Conservation (phyloP, 2,888 invertebrate species). For the Acrocera orbiculus region DNA sequence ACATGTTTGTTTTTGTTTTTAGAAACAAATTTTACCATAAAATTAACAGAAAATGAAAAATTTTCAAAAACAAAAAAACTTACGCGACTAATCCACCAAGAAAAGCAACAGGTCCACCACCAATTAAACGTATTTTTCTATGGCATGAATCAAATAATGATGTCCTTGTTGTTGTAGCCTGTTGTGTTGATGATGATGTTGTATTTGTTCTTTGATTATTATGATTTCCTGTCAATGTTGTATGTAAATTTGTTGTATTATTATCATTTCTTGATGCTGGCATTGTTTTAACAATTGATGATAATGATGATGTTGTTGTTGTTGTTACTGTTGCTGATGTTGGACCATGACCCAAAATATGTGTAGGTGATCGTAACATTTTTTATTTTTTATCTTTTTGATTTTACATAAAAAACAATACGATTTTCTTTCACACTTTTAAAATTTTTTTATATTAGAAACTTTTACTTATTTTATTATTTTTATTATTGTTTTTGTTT, state of each 20-base stretch:
- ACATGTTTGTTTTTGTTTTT: too few species aligned
- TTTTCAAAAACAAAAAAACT: constrained; percentile 26
- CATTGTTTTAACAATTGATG: not conserved
- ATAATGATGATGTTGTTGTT: constrained; percentile 9
- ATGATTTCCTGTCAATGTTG: too few species aligned
- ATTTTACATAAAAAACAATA: not conserved
- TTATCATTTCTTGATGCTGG: not conserved
- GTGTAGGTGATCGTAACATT: constrained; percentile 36
- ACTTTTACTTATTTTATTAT: too few species aligned
- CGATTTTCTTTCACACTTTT: too few species aligned
- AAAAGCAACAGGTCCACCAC: constrained; percentile 46
- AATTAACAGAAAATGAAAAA: not conserved
- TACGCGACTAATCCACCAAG: constrained; percentile 54
- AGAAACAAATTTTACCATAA: not conserved
- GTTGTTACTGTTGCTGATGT: constrained; percentile 15
- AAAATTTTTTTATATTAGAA: too few species aligned
- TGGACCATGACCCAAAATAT: constrained; percentile 31
- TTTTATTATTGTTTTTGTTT: too few species aligned
- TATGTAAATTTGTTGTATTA: not conserved
- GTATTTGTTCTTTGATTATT: not conserved
- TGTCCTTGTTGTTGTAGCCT: constrained; percentile 37
- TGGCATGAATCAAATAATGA: constrained; percentile 56
- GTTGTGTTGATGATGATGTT: constrained; percentile 19
- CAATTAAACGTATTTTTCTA: constrained; percentile 51
- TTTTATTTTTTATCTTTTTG: constrained; percentile 12